Evolutionary conservation across 2,888 invertebrate species (phyloP).

Genomic region (Lysandra bellargus): DNA sequence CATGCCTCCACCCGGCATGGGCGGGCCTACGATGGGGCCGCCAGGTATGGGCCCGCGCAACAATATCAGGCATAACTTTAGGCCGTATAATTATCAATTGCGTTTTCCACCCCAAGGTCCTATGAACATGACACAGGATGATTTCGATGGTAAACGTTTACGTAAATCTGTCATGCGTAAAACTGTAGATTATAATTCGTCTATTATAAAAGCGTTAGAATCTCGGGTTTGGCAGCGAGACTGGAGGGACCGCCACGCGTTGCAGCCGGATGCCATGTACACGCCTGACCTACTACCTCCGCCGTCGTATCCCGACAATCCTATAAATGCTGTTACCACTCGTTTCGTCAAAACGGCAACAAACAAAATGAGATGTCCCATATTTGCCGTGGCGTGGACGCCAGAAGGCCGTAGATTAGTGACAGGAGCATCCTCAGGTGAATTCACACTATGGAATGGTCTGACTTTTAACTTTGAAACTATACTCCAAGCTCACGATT

Average conservation of each 20-base stretch:
- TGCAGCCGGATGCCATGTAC: slow-evolving; percentile 98
- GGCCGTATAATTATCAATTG: slow-evolving; percentile 75
- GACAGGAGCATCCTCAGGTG: slow-evolving; percentile 99
- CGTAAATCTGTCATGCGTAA: slow-evolving; percentile 98
- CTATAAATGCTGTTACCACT: slow-evolving; percentile 97
- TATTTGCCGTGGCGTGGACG: slow-evolving; percentile 99
- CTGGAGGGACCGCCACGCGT: slow-evolving; percentile 90
- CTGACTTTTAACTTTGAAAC: slow-evolving; percentile 99
- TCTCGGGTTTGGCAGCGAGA: slow-evolving; percentile 97
- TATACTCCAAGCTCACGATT: slow-evolving; percentile 99
- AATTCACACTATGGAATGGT: slow-evolving; percentile 99
- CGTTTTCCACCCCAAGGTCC: slow-evolving; percentile 77
- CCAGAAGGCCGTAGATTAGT: slow-evolving; percentile 98
- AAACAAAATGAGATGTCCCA: slow-evolving; percentile 99
- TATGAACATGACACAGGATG: slow-evolving; percentile 89
- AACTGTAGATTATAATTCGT: slow-evolving; percentile 98
- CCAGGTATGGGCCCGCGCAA: slow-evolving; percentile 56
- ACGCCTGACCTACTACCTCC: slow-evolving; percentile 96
- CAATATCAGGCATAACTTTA: slow-evolving; percentile 75
- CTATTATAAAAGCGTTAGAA: slow-evolving; percentile 95
- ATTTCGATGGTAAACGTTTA: slow-evolving; percentile 97
- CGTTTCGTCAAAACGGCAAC: slow-evolving; percentile 99
- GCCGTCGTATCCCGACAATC: slow-evolving; percentile 95
- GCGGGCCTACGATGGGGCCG: slow-evolving; percentile 57
- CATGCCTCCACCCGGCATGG: slow-evolving; percentile 68